Evolutionary conservation across 2,113 vertebrate species (phyloP), one percentile per base, ranked within the genome.

Genomic region (Podarcis muralis): DNA sequence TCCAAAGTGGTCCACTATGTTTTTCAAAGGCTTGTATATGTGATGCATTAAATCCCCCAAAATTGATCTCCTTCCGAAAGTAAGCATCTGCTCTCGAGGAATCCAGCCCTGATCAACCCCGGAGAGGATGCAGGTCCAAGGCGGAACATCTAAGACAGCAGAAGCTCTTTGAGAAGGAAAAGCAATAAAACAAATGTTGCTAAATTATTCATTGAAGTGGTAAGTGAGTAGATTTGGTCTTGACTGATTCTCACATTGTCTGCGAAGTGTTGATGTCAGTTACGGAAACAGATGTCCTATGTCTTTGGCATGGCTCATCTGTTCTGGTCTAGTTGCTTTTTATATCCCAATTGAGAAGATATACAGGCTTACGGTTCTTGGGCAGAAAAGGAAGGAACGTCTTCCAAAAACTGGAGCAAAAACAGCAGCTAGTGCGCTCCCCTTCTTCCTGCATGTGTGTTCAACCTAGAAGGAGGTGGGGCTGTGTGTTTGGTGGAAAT

Each of bases 71-170:
- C 59, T 18, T 18, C 16, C 3, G 15, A 18, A 30, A 13, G 37
- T 79, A 88, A 53, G 81, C 53, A 30, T 86, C 87, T 91, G 79
- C 76, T 78, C 78, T 89, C 27, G 0, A 66, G 87, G 48, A 90
- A 92, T 77, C 81, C 85, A 30, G 2, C 27, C 57, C 22, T 9
- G 15, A 40, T n/a, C 3, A 5, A 8, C 37, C 16, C 59, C 16
- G 25, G 69, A 83, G 37, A 43, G 43, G 43, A 25, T 76, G 15
- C 83, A 5, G 78, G 35, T 86, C 87, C 16, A 40, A 48, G 84
- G 0, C 13, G 32, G n/a, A 57, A 3, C 80, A 72, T 43, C 11
- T 11, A 25, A 81, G 72, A 16, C 3, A 7, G 27, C 12, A 27
- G 9, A 76, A 66, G 2, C 7, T 76, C 30, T 37, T 69, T 68